These are phyloP conservation scores for Pitta sordida DNA, from an alignment of 2,113 vertebrate species.

Conservation along the genomic window DNA sequence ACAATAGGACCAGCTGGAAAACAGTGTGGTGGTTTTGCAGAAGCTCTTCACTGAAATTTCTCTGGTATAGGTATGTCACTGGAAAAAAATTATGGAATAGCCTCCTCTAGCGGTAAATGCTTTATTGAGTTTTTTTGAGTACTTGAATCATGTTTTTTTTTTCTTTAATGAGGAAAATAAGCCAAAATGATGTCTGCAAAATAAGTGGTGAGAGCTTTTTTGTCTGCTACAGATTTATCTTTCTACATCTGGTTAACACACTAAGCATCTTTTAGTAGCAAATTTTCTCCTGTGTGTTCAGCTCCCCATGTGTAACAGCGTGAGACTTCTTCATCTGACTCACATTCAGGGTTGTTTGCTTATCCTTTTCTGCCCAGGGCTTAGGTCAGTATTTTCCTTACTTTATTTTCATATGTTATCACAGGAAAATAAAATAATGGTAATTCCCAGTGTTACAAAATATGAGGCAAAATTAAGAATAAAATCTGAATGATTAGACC, in stretches of 20 bases:
- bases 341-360: background rate
- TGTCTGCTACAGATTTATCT: background rate
- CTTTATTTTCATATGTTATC: background rate
- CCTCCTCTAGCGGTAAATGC: constrained; percentile 45
- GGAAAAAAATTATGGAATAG: background rate
- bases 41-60: background rate
- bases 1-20: background rate
- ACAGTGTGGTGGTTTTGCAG: background rate
- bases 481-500: background rate
- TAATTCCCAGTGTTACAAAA: background rate
- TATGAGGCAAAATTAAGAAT: background rate
- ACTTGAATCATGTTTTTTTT: background rate
- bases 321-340: background rate
- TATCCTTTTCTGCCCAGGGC: background rate
- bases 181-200: background rate
- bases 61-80: background rate
- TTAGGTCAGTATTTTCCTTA: background rate
- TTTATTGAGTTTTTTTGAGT: background rate
- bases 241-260: background rate
- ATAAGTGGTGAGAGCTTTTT: background rate
- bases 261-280: background rate
- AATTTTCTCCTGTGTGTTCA: background rate
- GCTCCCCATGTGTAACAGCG: background rate
- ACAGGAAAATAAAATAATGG: background rate
- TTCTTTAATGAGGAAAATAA: background rate